Evolutionary conservation across 2,888 invertebrate species (phyloP).

Genomic region (Lepidochitona cinerea): DNA sequence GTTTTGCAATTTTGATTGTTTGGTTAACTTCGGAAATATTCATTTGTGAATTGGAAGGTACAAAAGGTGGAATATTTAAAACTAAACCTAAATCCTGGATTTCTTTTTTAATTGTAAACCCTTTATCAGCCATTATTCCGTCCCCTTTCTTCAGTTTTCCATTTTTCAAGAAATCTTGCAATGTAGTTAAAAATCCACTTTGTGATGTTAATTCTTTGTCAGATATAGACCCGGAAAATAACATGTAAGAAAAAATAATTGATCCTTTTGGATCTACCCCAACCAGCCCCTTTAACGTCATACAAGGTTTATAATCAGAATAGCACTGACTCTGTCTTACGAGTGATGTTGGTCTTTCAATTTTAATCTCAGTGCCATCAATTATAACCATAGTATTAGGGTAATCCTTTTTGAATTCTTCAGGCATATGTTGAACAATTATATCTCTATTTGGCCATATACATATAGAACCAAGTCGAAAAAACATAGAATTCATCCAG

Average conservation of each 20-base stretch:
- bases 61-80: constrained; percentile 18
- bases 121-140: too few species aligned
- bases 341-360: constrained; percentile 12
- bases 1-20: constrained; percentile 17
- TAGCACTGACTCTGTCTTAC: constrained; percentile 12
- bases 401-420: constrained; percentile 8
- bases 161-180: too few species aligned
- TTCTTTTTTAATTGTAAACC: constrained; percentile 9
- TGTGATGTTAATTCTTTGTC: too few species aligned
- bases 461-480: neutral
- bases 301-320: constrained; percentile 26
- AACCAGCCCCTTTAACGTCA: constrained; percentile 19
- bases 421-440: constrained; percentile 6
- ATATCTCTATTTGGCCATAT: too few species aligned
- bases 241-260: constrained; percentile 19
- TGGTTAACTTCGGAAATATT: constrained; percentile 3
- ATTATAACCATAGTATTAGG: constrained; percentile 10
- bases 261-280: constrained; percentile 21
- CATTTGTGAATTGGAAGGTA: neutral
- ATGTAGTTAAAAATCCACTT: too few species aligned
- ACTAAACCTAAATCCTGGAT: neutral
- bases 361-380: constrained; percentile 25
- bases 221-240: constrained; percentile 21
- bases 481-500: too few species aligned
- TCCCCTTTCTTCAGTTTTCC: too few species aligned